phyloP scores from a whole-genome alignment of 1,140 invertebrate species.

The Rhagoletis pomonella region DNA sequence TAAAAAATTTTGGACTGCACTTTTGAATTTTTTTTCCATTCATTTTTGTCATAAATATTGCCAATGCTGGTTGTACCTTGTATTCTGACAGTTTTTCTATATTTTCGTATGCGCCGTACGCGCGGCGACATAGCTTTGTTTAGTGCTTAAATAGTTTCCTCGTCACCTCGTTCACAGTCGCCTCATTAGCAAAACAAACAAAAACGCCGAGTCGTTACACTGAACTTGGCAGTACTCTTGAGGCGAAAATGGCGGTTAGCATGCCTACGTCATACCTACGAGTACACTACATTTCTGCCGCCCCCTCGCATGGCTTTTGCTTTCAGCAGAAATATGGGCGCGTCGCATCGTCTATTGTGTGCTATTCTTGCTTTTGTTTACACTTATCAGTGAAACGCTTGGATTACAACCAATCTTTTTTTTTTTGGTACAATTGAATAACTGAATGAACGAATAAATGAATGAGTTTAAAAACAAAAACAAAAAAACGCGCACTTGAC shows the following conservation, averaged over 20 bases:
- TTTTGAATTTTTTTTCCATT: too few species aligned
- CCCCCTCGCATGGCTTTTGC: too few species aligned
- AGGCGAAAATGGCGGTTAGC: constrained; percentile 17
- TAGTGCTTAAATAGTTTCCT: not conserved
- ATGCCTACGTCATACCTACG: not conserved
- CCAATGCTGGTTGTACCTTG: too few species aligned
- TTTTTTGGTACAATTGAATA: not conserved
- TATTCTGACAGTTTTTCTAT: too few species aligned
- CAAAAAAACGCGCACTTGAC: not conserved
- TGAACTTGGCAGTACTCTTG: constrained; percentile 20
- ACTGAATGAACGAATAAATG: not conserved
- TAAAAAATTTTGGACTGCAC: too few species aligned
- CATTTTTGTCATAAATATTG: too few species aligned
- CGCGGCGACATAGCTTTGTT: too few species aligned
- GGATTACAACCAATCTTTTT: not conserved
- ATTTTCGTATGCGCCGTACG: too few species aligned
- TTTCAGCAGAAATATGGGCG: not conserved
- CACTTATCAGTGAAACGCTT: constrained; percentile 19
- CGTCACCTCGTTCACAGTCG: not conserved
- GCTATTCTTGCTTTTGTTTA: not conserved
- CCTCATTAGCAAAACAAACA: constrained; percentile 36
- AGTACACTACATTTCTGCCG: not conserved
- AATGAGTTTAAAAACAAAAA: not conserved
- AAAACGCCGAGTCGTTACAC: constrained; percentile 24
- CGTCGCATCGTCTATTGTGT: not conserved